Percentiles rank a stretch among this genome's conserved stretches.
These are phyloP conservation scores for Spicauda simplicius DNA, from an alignment of 2,888 invertebrate species.

Conservation along the genomic window DNA sequence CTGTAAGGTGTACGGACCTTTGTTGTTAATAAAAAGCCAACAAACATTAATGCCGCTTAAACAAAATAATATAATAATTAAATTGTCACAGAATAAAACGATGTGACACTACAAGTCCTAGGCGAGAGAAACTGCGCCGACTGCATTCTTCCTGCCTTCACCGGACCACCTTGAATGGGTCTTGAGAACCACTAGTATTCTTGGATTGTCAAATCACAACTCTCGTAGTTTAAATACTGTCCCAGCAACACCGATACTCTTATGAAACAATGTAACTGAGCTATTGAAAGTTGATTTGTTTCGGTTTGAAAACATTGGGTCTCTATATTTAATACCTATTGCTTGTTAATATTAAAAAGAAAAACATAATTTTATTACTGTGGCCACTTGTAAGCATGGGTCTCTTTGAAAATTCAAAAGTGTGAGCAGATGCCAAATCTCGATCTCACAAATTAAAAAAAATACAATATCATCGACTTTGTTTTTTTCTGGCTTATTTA, in stretches of 20 bases:
- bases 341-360: neutral
- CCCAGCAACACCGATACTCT: slow-evolving; percentile 31
- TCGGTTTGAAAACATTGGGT: neutral
- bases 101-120: slow-evolving; percentile 24
- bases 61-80: slow-evolving; percentile 8
- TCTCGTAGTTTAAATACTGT: slow-evolving; percentile 26
- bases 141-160: slow-evolving; percentile 73
- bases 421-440: too few species aligned
- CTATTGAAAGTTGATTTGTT: slow-evolving; percentile 14
- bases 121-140: slow-evolving; percentile 52
- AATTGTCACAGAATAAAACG: slow-evolving; percentile 34
- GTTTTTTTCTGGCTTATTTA: too few species aligned
- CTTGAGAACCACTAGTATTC: slow-evolving; percentile 34
- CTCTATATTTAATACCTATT: neutral
- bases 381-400: too few species aligned
- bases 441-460: too few species aligned
- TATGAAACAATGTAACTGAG: slow-evolving; percentile 39
- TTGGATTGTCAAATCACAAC: slow-evolving; percentile 45
- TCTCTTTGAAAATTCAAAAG: too few species aligned
- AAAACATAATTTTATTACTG: too few species aligned
- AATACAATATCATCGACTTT: too few species aligned
- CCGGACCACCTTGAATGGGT: slow-evolving; percentile 67
- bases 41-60: neutral
- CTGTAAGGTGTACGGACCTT: too few species aligned
- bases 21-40: too few species aligned